Evolutionary conservation across 2,888 invertebrate genomes (phyloP), one percentile per base, ranked within the genome.

Genomic region (Himalopsyche japonica): DNA sequence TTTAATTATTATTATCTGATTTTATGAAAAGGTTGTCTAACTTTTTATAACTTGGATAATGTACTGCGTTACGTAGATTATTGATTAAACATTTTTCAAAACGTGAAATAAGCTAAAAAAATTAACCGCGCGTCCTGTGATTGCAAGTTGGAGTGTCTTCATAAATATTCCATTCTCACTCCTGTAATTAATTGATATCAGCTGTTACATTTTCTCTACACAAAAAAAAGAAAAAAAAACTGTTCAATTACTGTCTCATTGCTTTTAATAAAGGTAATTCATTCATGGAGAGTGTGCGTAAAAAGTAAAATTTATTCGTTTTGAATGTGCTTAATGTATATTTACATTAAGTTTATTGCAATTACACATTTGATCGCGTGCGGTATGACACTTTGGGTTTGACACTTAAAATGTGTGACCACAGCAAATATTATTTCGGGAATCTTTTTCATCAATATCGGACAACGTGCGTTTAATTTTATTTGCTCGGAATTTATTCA

Each of bases 321-420:
- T 82, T 82, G 77, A 84, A 85, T 84, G 85, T 81, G 84, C 84
- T 84, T 83, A 79, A 84, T 81, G 81, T 76, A 82, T 82, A 85
- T 85, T 83, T 76, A 84, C 80, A 78, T 83, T 83, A 81, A 83
- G 47, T 83, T 85, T 81, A 85, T 81, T 83, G 64, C 79, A 77
- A 76, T 76, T 79, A 76, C 83, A 76, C 82, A 76, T 76, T 70
- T 64, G 80, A 34, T 83, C 37, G 81, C 85, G 85, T 83, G 85
- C 32, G 37, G 7, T 20, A 70, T 32, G 49, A 64, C 76, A 48
- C 37, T 83, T 83, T 47, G 43, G 32, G 77, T 18, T 37, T 37
- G 77, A 24, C 77, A 37, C 37, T 24, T 70, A 1, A 70, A 24
- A 12, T 5, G 70, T 27, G 70, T 70, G 70, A 70, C 70, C 70